These are phyloP conservation scores for Melanargia galathea DNA, from an alignment of 2,888 invertebrate species.

Conservation along the genomic window DNA sequence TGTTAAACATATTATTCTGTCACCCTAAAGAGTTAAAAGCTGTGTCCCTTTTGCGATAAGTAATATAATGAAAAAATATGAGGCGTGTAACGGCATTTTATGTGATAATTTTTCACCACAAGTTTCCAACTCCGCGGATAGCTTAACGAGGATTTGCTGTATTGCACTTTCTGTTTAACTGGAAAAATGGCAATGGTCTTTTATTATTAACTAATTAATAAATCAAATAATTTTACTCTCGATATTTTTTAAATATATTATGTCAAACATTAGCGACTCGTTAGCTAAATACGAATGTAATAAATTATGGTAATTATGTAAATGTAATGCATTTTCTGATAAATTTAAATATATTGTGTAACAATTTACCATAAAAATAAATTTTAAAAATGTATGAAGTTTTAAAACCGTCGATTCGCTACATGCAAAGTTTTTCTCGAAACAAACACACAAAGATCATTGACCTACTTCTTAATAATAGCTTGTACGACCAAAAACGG, in stretches of 20 bases:
- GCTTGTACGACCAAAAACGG: slow-evolving; percentile 22
- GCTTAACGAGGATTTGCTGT: slow-evolving; percentile 23
- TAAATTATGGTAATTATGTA: too few species aligned
- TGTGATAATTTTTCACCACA: slow-evolving; percentile 7
- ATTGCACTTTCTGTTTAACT: slow-evolving; percentile 19
- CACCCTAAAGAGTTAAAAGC: too few species aligned
- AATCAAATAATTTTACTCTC: too few species aligned
- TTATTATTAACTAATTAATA: background rate
- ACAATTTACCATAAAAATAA: too few species aligned
- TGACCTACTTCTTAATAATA: slow-evolving; percentile 40
- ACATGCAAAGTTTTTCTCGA: background rate
- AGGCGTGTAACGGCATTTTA: slow-evolving; percentile 8
- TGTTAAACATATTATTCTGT: too few species aligned
- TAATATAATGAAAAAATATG: slow-evolving; percentile 7
- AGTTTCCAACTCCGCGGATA: slow-evolving; percentile 8
- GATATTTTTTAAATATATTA: too few species aligned
- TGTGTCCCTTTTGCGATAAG: background rate
- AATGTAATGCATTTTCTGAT: too few species aligned
- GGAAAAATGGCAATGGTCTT: background rate
- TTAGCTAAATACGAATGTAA: too few species aligned
- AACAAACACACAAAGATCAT: slow-evolving; percentile 32
- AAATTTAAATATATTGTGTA: too few species aligned
- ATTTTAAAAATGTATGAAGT: too few species aligned
- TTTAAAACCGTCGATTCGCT: too few species aligned
- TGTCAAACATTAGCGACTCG: too few species aligned